A percentile compares a stretch with the other conserved stretches of the same genome.
phyloP scores from a whole-genome alignment of 2,888 invertebrate genomes.

The Sarcophaga carnaria region DNA sequence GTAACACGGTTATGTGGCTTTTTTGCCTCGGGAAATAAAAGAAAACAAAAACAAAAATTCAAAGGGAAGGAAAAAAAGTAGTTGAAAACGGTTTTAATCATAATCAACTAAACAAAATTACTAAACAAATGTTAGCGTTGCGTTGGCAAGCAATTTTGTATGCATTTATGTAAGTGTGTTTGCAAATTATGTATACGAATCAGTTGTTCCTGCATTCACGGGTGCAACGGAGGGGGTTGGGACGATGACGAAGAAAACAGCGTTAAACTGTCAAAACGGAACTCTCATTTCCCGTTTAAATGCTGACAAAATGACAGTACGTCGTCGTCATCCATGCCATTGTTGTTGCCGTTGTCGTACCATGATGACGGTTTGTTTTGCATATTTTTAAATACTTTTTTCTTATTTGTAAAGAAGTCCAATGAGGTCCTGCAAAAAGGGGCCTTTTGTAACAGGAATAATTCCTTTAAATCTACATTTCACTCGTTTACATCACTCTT shows the following conservation, averaged over 20 bases:
- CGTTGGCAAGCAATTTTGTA: not conserved
- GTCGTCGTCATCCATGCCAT: conserved; percentile 40
- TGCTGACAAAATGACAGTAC: conserved; percentile 69
- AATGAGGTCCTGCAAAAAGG: not conserved
- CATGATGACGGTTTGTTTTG: conserved; percentile 28
- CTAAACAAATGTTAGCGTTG: conserved; percentile 56
- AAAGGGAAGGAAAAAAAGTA: not conserved
- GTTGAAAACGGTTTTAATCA: conserved; percentile 29
- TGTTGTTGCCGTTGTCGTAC: not conserved
- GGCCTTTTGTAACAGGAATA: conserved; percentile 6
- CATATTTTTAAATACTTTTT: not conserved
- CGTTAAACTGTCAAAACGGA: conserved; percentile 71
- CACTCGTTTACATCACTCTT: too few species aligned
- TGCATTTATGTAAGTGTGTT: not conserved
- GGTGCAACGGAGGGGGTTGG: not conserved
- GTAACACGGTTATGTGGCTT: conserved; percentile 39
- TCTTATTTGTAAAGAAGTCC: not conserved
- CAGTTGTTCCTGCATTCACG: conserved; percentile 35
- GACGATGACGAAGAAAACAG: conserved; percentile 5
- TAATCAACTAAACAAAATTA: conserved; percentile 60
- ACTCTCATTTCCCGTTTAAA: conserved; percentile 73
- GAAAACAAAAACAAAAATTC: not conserved
- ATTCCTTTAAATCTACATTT: too few species aligned
- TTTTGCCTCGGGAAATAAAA: not conserved
- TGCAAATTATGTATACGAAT: conserved; percentile 9